These are phyloP conservation scores for Furcifer pardalis DNA, from an alignment of 2,797 vertebrate genomes.

Conservation along the genomic window DNA sequence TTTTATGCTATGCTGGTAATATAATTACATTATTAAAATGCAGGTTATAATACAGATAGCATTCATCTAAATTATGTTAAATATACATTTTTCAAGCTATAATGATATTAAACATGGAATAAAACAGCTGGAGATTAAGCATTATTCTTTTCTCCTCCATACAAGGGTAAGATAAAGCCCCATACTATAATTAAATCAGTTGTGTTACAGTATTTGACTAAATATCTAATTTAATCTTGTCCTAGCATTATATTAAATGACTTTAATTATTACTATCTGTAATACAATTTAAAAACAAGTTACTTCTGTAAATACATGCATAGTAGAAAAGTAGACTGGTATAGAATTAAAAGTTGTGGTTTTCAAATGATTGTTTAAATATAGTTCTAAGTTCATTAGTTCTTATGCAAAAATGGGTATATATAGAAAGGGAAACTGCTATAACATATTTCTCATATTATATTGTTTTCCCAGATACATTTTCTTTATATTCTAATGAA, in stretches of 20 bases:
- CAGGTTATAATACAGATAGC: not conserved
- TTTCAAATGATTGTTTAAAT: not conserved
- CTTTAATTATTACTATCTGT: slow-evolving; percentile 46
- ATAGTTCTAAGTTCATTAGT: not conserved
- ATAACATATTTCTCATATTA: not conserved
- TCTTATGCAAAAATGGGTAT: not conserved
- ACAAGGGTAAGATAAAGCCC: not conserved
- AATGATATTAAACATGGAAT: slow-evolving; percentile 10
- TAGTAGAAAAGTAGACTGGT: not conserved
- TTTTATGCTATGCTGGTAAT: not conserved
- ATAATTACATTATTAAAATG: not conserved
- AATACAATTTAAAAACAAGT: slow-evolving; percentile 42
- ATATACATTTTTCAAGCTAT: not conserved
- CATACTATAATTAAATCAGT: slow-evolving; percentile 24
- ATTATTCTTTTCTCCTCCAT: slow-evolving; percentile 13
- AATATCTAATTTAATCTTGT: slow-evolving; percentile 36
- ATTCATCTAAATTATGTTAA: slow-evolving; percentile 6
- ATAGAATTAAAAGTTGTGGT: slow-evolving; percentile 5
- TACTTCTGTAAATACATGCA: slow-evolving; percentile 33
- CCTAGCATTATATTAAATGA: slow-evolving; percentile 37
- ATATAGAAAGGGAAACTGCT: not conserved
- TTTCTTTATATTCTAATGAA: not conserved
- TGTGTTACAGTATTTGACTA: slow-evolving; percentile 26
- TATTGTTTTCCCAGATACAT: not conserved
- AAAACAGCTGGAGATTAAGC: slow-evolving; percentile 6